Conservation (phyloP, 2,113 vertebrate genomes). For the Dipodomys merriami region DNA sequence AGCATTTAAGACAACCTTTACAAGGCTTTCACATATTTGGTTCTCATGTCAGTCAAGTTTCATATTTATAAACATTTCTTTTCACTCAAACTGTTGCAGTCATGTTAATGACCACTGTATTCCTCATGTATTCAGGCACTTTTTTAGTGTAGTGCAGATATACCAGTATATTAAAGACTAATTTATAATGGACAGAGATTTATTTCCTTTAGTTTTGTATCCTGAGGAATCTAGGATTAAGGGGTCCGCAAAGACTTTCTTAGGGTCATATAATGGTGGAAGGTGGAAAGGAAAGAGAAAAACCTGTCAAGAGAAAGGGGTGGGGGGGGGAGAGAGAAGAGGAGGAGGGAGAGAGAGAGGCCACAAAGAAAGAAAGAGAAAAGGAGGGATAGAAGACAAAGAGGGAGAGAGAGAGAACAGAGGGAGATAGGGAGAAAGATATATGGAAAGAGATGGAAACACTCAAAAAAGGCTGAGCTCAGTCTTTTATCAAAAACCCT, state of each 20-base stretch:
- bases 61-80: background rate
- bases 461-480: background rate
- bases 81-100: background rate
- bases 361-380: too few species aligned
- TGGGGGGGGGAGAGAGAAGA: too few species aligned
- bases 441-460: too few species aligned
- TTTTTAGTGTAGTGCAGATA: background rate
- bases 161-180: background rate
- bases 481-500: background rate
- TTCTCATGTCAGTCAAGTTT: background rate
- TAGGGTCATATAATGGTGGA: background rate
- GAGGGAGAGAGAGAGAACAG: background rate
- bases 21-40: background rate
- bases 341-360: too few species aligned
- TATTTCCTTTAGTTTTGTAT: background rate
- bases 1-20: background rate
- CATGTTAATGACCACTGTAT: background rate
- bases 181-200: background rate
- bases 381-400: background rate
- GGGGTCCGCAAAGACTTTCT: background rate
- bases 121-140: background rate
- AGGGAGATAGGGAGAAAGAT: too few species aligned
- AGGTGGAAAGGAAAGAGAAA: background rate
- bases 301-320: too few species aligned
- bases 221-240: background rate